Base-by-base conservation (phyloP, 2,888 invertebrate genomes). In the Tenthredo livida region DNA sequence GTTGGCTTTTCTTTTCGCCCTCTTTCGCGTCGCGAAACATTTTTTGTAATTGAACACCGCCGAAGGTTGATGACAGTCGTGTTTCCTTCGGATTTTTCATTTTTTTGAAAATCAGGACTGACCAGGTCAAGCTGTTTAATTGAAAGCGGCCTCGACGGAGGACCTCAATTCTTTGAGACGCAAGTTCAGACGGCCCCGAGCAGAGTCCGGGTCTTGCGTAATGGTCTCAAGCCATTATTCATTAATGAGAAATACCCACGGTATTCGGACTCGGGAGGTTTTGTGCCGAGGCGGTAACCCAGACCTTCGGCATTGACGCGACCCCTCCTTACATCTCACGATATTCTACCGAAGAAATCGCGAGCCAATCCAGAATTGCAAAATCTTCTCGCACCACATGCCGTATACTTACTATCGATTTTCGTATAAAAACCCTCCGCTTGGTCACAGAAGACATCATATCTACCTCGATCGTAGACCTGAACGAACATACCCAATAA, bases 221-320 rank as follows among this genome's bases (percentile, higher is more conserved):
- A 77, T 15, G n/a, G 54, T 77, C 33, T 54, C 0, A 54, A n/a
- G 50, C 77, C 77, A 77, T 77, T 77, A 77, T 77, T 77, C 77
- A 77, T 54, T 77, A 77, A 77, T 77, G 29, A 77, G 72, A 73
- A 73, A 43, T 73, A 73, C n/a, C n/a, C n/a, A n/a, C 43, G 40
- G 40, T 40, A 12, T 73, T 43, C 21, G 21, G n/a, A 25, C 21
- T 47, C 1, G 43, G n/a, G n/a, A n/a, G 17, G 54, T 54, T 54
- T 54, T n/a, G n/a, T 54, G 54, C 85, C 84, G 85, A 84, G 84
- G 86, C 86, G 85, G 86, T 88, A 89, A 89, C 88, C 89, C 88
- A 88, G 89, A 88, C 89, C 89, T 89, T 89, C 88, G 86, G 65
- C 61, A 47, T 65, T 50, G 65, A 85, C 84, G 40, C 37, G 54